Evolutionary conservation across 2,113 vertebrate species (phyloP).

Genomic region (Stomatorhinus ivindoensis): DNA sequence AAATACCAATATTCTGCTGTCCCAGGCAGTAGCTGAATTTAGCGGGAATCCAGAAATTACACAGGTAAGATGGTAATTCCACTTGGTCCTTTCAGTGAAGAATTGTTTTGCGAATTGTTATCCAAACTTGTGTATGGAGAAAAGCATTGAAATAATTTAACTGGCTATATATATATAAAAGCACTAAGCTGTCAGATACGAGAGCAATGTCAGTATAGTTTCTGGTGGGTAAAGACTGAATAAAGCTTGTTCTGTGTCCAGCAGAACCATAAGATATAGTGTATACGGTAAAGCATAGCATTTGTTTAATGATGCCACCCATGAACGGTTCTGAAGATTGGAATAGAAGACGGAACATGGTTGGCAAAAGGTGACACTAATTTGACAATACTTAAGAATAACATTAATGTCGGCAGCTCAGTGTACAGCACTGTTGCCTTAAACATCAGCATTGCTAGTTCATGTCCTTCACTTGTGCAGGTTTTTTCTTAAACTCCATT

Average conservation of each 20-base stretch:
- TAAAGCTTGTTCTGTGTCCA: not conserved
- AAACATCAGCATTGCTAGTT: not conserved
- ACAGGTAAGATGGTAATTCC: not conserved
- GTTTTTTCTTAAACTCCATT: not conserved
- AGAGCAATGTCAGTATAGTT: not conserved
- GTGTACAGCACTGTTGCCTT: not conserved
- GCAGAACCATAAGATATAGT: not conserved
- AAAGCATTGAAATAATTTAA: not conserved
- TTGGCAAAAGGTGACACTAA: not conserved
- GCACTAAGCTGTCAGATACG: not conserved
- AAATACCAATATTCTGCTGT: not conserved
- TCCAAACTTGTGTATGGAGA: not conserved
- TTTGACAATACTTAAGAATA: not conserved
- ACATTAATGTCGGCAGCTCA: not conserved
- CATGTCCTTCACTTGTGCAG: not conserved
- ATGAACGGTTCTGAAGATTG: not conserved
- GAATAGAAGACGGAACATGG: not conserved
- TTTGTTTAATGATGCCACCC: not conserved
- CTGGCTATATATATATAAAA: not conserved
- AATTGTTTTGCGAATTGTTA: not conserved
- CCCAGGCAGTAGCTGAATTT: not conserved
- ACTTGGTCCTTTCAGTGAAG: not conserved
- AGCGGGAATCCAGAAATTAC: not conserved
- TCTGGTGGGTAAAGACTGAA: not conserved
- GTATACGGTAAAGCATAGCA: not conserved